Evolutionary conservation across 2,888 invertebrate species (phyloP).

Genomic region (Rotaria sp.): DNA sequence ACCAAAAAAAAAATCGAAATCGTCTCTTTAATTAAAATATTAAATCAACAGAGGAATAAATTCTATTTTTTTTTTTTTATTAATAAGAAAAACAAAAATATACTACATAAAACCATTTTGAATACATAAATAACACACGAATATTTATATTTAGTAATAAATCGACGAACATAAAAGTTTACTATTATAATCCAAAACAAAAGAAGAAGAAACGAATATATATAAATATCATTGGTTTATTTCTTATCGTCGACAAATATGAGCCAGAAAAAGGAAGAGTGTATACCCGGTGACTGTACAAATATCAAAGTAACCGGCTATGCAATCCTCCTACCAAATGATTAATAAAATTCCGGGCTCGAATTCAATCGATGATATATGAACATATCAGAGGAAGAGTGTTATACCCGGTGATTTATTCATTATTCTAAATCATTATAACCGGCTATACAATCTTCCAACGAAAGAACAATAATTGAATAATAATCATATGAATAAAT

Average conservation of each 20-base stretch:
- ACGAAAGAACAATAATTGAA: background rate
- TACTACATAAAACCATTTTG: too few relatives aligned
- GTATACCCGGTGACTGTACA: constrained; percentile 20
- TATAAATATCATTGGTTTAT: too few relatives aligned
- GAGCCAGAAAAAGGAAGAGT: constrained; percentile 22
- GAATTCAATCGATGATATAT: background rate
- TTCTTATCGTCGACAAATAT: background rate
- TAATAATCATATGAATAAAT: background rate
- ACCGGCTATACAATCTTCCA: constrained; percentile 2
- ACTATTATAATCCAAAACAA: too few relatives aligned
- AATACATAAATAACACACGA: background rate
- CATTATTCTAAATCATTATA: background rate
- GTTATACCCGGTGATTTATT: constrained; percentile 20
- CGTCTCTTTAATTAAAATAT: too few relatives aligned
- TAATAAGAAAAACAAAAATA: too few relatives aligned
- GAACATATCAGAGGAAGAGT: constrained; percentile 18
- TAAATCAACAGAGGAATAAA: too few relatives aligned
- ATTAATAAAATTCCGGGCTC: background rate
- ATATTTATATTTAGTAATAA: background rate
- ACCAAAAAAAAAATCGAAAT: too few relatives aligned
- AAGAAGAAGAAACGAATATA: too few relatives aligned
- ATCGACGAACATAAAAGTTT: background rate
- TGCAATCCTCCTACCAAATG: constrained; percentile 4
- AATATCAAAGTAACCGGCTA: background rate
- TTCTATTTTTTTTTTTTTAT: too few relatives aligned